Base-by-base conservation (phyloP, 1,140 invertebrate genomes). In the Apis florea region DNA sequence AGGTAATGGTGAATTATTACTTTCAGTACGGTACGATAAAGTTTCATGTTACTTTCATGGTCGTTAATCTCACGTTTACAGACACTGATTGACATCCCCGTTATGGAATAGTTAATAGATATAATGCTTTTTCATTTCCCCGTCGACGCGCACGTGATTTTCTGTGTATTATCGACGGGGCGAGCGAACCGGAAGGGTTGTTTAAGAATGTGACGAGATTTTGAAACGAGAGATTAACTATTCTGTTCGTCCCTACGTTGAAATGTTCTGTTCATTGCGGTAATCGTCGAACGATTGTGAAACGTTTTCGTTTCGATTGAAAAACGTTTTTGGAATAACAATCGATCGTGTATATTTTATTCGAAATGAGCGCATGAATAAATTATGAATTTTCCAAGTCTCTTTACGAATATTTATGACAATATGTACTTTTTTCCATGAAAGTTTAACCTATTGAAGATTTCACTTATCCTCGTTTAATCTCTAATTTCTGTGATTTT, bases 21-120 rank as follows among this genome's bases (percentile, higher is more conserved):
- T 40, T 40, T 40, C 31, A 40, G 31, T 40, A 5, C 31, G 6
- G 31, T 6, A 40, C 31, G 31, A 5, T 6, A 40, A 40, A 40
- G 31, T 40, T 40, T 40, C 31, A 6, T 40, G 31, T 53, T 49
- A 12, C 6, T 2, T 19, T 47, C 31, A 12, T n/a, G 12, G 15
- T 10, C 40, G 24, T 74, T 51, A 63, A 74, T 51, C 72, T 59
- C 72, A 9, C 53, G 24, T 12, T 54, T 10, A 13, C 61, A 26
- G 26, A 53, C 24, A 12, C 17, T 56, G 53, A 71, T 71, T 56
- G 53, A 56, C 69, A 21, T 56, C 26, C 6, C 24, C 31, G 31
- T 47, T n/a, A 31, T 21, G 31, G 54, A 58, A 72, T 56, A 59
- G 70, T 72, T 72, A 72, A 72, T 58, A 58, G 21, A 49, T 67